These are phyloP conservation scores for Hydrotaea cyrtoneurina DNA, from an alignment of 2,888 invertebrate genomes.

Conservation along the genomic window DNA sequence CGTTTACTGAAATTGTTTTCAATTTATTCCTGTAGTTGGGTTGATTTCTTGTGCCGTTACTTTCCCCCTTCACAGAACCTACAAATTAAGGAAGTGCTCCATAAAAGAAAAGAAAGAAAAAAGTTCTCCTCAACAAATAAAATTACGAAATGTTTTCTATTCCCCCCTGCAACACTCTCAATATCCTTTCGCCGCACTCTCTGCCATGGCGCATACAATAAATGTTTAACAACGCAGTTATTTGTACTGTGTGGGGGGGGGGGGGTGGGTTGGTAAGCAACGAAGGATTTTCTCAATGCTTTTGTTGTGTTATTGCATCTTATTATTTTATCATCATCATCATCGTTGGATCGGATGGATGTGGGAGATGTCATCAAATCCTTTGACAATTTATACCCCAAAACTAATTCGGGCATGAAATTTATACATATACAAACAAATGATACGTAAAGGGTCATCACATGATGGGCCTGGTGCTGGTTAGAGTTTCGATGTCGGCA, in stretches of 20 bases:
- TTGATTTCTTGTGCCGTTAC: not conserved
- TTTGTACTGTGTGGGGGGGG: not conserved
- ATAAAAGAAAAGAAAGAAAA: no score
- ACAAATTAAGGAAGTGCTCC: not conserved
- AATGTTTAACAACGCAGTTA: slow-evolving; percentile 9
- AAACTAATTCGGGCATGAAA: slow-evolving; percentile 62
- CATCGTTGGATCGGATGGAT: not conserved
- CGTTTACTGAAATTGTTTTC: not conserved
- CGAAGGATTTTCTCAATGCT: not conserved
- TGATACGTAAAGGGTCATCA: slow-evolving; percentile 57
- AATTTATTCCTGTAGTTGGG: slow-evolving; percentile 11
- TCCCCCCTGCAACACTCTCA: not conserved
- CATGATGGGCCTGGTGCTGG: no score
- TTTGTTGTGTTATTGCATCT: not conserved
- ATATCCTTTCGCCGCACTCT: not conserved
- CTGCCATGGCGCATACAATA: not conserved
- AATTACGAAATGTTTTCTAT: not conserved
- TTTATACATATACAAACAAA: slow-evolving; percentile 61
- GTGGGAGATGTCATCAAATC: slow-evolving; percentile 51
- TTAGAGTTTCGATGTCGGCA: no score
- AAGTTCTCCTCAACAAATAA: not conserved
- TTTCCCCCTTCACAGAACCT: not conserved
- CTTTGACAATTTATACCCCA: slow-evolving; percentile 61
- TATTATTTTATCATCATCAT: slow-evolving; percentile 13
- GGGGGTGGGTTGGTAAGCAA: not conserved